A percentile compares a stretch with the other conserved stretches of the same genome.
phyloP scores from a whole-genome alignment of 2,888 invertebrate genomes.

The Drosophila kuntzei region DNA sequence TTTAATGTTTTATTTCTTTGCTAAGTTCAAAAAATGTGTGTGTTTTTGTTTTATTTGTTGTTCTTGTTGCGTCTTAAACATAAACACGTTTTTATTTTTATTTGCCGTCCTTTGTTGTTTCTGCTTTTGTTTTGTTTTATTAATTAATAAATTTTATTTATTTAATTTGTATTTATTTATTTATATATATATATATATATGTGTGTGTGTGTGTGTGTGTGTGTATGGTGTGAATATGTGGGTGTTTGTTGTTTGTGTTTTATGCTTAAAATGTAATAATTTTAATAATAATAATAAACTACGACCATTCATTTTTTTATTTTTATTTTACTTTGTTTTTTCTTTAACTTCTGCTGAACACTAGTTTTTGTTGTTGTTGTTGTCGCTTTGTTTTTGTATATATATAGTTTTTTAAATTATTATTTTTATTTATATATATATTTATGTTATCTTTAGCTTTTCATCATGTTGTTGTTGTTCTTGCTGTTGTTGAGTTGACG shows the following conservation, averaged over 20 bases:
- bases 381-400: constrained; percentile 20
- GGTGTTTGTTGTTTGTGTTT: constrained; percentile 37
- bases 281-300: constrained; percentile 69
- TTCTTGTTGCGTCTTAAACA: constrained; percentile 12
- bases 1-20: constrained; percentile 23
- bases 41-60: constrained; percentile 10
- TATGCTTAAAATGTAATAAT: constrained; percentile 62
- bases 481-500: constrained; percentile 29
- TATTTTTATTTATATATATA: constrained; percentile 12
- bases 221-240: constrained; percentile 25
- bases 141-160: constrained; percentile 66
- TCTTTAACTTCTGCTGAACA: constrained; percentile 41
- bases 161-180: constrained; percentile 54
- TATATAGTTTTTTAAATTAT: constrained; percentile 10
- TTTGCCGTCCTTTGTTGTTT: constrained; percentile 5
- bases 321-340: too few species aligned
- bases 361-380: constrained; percentile 39
- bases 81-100: constrained; percentile 22
- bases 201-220: constrained; percentile 20
- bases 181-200: constrained; percentile 32
- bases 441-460: constrained; percentile 12
- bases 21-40: constrained; percentile 26
- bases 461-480: constrained; percentile 22
- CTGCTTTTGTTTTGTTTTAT: constrained; percentile 21
- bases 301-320: constrained; percentile 55